Conservation (phyloP, 2,797 vertebrate species). For the Numenius phaeopus region DNA sequence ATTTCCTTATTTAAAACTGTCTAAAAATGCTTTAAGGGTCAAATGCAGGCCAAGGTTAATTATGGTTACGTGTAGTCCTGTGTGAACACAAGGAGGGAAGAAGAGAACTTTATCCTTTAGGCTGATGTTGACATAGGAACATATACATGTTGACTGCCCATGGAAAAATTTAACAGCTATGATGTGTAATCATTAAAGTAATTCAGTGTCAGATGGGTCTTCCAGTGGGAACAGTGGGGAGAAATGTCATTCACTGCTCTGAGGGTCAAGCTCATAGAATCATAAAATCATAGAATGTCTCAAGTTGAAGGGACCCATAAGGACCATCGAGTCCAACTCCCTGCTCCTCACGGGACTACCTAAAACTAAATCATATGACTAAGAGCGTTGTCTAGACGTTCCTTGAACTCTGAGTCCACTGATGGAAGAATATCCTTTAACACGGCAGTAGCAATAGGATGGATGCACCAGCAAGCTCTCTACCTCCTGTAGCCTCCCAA, state of each 20-base stretch:
- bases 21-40: background rate
- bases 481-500: background rate
- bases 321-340: rapidly evolving
- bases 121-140: background rate
- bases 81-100: background rate
- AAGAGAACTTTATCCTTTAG: background rate
- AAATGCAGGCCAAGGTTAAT: rapidly evolving
- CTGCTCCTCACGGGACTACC: background rate
- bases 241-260: background rate
- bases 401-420: background rate
- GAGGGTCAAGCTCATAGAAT: background rate
- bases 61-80: background rate
- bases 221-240: background rate
- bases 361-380: background rate
- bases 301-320: background rate
- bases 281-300: background rate
- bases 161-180: background rate
- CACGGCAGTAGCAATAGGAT: background rate
- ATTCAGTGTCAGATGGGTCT: background rate
- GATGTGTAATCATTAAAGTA: background rate
- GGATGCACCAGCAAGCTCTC: background rate
- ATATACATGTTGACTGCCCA: rapidly evolving
- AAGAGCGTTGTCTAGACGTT: rapidly evolving
- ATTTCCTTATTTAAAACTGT: background rate
- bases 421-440: background rate